Base-by-base conservation (phyloP, 2,797 vertebrate species). In the Myotis findleyi region DNA sequence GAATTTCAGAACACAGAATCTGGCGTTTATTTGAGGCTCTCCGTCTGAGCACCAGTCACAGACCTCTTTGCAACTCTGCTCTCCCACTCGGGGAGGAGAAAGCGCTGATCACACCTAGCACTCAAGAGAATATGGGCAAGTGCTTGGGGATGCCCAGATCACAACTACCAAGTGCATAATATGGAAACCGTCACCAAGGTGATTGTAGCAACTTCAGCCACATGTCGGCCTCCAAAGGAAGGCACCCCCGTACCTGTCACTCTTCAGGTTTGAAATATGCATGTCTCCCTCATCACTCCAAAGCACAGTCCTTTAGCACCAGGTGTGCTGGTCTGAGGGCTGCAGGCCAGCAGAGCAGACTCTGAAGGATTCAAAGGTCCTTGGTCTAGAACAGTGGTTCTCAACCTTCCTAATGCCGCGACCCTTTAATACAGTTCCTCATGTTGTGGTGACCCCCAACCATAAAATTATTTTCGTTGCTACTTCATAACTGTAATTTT, bases 171-270 rank as follows among this genome's bases (percentile, higher is more conserved):
- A 68, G 47, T 0, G 13, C 36, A 10, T 49, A 41, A 49, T 14
- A 87, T 57, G 93, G 93, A 94, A 75, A 84, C 93, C 0, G 30
- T 97, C 89, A 30, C 95, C 91, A 82, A 77, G 83, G 93, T 33
- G 13, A 90, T 82, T 7, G 4, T 1, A 33, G 36, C 84, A 87
- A 3, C 92, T n/a, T 79, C 49, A 69, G 93, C 36, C 76, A 64
- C 14, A 0, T 3, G 7, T 33, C 2, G 1, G 20, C 68, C 77
- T 76, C 62, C 64, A 55, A 47, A 59, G 81, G 59, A 73, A 81
- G 77, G 64, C 44, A 69, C 8, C 17, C 2, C n/a, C 41, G 23
- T 25, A 8, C 27, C 44, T n/a, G 44, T 57, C 38, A 73, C 38
- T 30, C 21, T 5, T 5, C 8, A 1, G 51, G 44, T 73, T 27